Evolutionary conservation across 2,888 invertebrate genomes (phyloP).

Genomic region (Netelia inedita): DNA sequence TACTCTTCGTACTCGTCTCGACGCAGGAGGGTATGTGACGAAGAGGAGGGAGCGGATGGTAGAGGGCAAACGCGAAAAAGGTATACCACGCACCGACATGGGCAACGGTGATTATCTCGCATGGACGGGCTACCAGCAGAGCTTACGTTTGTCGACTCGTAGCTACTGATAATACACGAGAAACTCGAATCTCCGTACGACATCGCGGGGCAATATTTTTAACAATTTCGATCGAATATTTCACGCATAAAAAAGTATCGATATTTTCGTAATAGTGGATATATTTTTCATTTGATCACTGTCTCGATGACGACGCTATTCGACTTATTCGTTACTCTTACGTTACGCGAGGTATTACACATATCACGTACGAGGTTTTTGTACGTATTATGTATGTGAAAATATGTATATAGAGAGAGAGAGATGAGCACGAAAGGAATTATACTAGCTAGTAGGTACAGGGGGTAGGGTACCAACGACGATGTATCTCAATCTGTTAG

Average conservation of each 20-base stretch:
- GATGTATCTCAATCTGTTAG: conserved; percentile 58
- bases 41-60: not conserved
- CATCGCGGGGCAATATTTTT: not conserved
- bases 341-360: too few relatives aligned
- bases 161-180: too few relatives aligned
- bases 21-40: not conserved
- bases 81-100: not conserved
- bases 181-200: not conserved
- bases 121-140: conserved; percentile 10
- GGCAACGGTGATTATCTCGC: conserved; percentile 57
- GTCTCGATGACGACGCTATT: too few relatives aligned
- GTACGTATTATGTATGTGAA: not conserved
- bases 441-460: not conserved
- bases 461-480: not conserved
- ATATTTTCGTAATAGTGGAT: not conserved
- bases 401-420: not conserved
- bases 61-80: not conserved
- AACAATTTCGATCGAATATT: not conserved
- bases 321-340: too few relatives aligned
- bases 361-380: too few relatives aligned
- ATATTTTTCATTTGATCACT: too few relatives aligned
- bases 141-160: not conserved
- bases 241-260: not conserved
- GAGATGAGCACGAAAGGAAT: not conserved
- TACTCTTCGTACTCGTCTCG: not conserved